These are phyloP conservation scores for Acanthoscelides obtectus DNA, from an alignment of 2,888 invertebrate genomes.

Conservation along the genomic window DNA sequence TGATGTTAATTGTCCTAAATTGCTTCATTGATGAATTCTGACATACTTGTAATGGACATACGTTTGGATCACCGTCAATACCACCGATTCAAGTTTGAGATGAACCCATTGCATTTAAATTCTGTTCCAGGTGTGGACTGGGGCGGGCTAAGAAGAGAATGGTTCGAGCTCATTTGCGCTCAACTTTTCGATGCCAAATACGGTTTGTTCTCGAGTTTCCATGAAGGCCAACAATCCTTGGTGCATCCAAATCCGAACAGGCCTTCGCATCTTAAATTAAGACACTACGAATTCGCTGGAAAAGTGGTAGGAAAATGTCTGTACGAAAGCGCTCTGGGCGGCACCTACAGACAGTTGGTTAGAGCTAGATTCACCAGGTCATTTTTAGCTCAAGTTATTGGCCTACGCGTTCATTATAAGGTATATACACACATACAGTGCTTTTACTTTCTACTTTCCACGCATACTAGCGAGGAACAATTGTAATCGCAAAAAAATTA, in stretches of 20 bases:
- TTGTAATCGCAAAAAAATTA: too few relatives aligned
- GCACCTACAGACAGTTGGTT: conserved; percentile 83
- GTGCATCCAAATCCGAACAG: conserved; percentile 85
- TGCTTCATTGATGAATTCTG: too few relatives aligned
- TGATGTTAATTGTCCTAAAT: too few relatives aligned
- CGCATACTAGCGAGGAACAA: too few relatives aligned
- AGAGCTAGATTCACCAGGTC: conserved; percentile 87
- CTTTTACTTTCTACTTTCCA: too few relatives aligned
- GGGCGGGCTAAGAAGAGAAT: conserved; percentile 90
- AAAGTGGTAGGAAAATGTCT: conserved; percentile 92
- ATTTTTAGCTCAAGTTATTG: conserved; percentile 91
- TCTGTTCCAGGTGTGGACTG: conserved; percentile 73
- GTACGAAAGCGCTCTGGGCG: conserved; percentile 88
- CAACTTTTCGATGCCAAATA: conserved; percentile 80
- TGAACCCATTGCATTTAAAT: not conserved
- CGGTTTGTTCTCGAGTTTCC: conserved; percentile 80
- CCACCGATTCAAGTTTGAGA: too few relatives aligned
- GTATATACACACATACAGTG: conserved; percentile 54
- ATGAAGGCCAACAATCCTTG: conserved; percentile 79
- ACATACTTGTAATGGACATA: too few relatives aligned
- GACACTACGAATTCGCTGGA: conserved; percentile 90
- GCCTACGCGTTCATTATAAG: conserved; percentile 88
- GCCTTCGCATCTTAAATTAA: conserved; percentile 72
- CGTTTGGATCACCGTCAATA: too few relatives aligned
- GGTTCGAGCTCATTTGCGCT: conserved; percentile 88